A percentile compares a stretch with the other conserved stretches of the same genome.
Evolutionary conservation across 2,113 vertebrate genomes (phyloP).

Genomic region (Thunnus maccoyii): DNA sequence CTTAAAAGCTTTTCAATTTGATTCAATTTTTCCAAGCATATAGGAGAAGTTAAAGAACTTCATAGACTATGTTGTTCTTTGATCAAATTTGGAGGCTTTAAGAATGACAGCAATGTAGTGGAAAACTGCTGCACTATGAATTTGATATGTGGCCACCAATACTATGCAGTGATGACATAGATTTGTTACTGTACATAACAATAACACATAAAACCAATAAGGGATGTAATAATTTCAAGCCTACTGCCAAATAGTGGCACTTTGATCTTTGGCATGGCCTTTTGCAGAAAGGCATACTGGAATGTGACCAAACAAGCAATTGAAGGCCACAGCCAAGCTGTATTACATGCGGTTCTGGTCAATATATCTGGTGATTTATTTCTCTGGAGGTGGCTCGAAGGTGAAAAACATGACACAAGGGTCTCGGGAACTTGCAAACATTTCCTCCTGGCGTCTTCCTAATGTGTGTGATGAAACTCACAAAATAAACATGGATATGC

Average conservation of each 20-base stretch:
- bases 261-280: slow-evolving; percentile 23
- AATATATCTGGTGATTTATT: slow-evolving; percentile 18
- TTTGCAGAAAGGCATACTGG: slow-evolving; percentile 13
- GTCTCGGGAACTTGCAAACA: background rate
- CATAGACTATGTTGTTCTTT: slow-evolving; percentile 30
- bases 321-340: slow-evolving; percentile 7
- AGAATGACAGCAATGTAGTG: background rate
- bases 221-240: background rate
- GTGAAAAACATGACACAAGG: background rate
- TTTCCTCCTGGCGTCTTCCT: background rate
- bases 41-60: background rate
- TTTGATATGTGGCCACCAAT: background rate
- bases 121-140: background rate
- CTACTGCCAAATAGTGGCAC: slow-evolving; percentile 9
- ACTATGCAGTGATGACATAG: background rate
- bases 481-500: background rate
- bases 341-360: slow-evolving; percentile 9
- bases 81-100: slow-evolving; percentile 29
- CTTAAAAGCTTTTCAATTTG: slow-evolving; percentile 34
- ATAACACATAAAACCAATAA: background rate
- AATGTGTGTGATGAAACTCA: slow-evolving; percentile 13
- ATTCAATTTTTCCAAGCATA: background rate
- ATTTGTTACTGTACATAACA: slow-evolving; percentile 6
- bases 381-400: background rate
- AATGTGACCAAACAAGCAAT: slow-evolving; percentile 22